phyloP scores from a whole-genome alignment of 1,140 invertebrate species.

The Heliconius melpomene region DNA sequence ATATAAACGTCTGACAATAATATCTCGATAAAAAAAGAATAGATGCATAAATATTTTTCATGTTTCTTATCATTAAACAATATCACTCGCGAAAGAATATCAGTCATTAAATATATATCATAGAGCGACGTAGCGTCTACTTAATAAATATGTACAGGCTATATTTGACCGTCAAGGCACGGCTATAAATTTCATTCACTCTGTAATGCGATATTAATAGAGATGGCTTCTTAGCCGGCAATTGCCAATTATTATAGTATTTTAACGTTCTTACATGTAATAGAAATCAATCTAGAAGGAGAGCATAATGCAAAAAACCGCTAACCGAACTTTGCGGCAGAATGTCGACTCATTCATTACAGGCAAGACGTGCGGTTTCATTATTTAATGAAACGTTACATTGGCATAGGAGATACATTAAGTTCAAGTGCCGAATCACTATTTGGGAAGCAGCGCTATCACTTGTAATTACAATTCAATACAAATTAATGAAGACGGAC shows the following conservation, averaged over 20 bases:
- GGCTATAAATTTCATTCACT: constrained; percentile 39
- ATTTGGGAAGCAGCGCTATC: constrained; percentile 39
- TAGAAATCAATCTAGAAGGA: constrained; percentile 71
- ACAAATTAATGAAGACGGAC: constrained; percentile 35
- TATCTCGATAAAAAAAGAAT: constrained; percentile 10
- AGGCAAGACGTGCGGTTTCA: constrained; percentile 58
- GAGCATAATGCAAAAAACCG: constrained; percentile 71
- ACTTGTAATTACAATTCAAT: constrained; percentile 40
- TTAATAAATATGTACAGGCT: constrained; percentile 35
- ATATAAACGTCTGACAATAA: constrained; percentile 7
- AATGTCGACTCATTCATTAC: constrained; percentile 69
- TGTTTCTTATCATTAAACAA: constrained; percentile 25
- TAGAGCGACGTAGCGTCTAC: constrained; percentile 25
- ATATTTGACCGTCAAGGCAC: constrained; percentile 13
- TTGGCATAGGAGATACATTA: constrained; percentile 55
- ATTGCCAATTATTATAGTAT: constrained; percentile 62
- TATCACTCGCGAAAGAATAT: constrained; percentile 32
- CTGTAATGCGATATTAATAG: constrained; percentile 42
- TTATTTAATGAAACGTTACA: constrained; percentile 69
- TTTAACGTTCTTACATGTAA: constrained; percentile 64
- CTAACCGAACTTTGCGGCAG: constrained; percentile 67
- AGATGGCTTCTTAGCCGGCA: constrained; percentile 42
- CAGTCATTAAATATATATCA: constrained; percentile 34
- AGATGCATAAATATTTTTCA: constrained; percentile 24
- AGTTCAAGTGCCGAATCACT: constrained; percentile 40